Evolutionary conservation across 1,140 invertebrate genomes (phyloP).

Genomic region (Lasaia peninsularis): DNA sequence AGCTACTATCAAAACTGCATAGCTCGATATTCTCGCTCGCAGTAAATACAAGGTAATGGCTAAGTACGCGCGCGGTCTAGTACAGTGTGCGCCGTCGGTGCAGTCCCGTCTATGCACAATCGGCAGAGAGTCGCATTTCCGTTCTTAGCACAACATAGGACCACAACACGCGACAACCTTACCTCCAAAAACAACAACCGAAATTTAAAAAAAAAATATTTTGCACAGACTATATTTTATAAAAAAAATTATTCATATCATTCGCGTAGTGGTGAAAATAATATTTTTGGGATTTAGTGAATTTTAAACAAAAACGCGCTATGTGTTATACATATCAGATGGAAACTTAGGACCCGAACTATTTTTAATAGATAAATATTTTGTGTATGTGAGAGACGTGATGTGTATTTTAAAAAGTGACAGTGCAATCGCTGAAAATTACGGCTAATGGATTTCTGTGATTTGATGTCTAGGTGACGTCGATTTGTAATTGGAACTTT

Average conservation of each 20-base stretch:
- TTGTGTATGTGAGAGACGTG: conserved; percentile 55
- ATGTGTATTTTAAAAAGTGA: conserved; percentile 55
- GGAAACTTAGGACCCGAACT: conserved; percentile 71
- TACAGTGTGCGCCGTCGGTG: conserved; percentile 62
- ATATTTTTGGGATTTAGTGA: conserved; percentile 64
- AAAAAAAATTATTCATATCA: conserved; percentile 66
- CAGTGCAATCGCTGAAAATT: conserved; percentile 50
- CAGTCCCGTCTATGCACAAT: conserved; percentile 74
- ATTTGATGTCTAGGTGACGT: conserved; percentile 53
- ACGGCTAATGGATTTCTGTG: conserved; percentile 40
- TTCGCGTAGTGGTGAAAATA: conserved; percentile 56
- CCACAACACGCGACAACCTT: conserved; percentile 63
- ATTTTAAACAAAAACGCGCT: conserved; percentile 42
- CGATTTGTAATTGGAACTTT: conserved; percentile 48
- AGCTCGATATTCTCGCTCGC: conserved; percentile 41
- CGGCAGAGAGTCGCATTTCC: conserved; percentile 70
- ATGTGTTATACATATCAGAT: conserved; percentile 70
- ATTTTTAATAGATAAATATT: conserved; percentile 56
- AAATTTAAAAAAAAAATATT: conserved; percentile 46
- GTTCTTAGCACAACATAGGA: conserved; percentile 50
- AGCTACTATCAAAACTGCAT: conserved; percentile 54
- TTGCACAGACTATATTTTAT: conserved; percentile 59
- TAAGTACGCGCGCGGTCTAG: conserved; percentile 75
- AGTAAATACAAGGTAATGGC: conserved; percentile 77
- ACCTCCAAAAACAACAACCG: conserved; percentile 48